Evolutionary conservation across 2,113 vertebrate species (phyloP).

Genomic region (Chitala chitala): DNA sequence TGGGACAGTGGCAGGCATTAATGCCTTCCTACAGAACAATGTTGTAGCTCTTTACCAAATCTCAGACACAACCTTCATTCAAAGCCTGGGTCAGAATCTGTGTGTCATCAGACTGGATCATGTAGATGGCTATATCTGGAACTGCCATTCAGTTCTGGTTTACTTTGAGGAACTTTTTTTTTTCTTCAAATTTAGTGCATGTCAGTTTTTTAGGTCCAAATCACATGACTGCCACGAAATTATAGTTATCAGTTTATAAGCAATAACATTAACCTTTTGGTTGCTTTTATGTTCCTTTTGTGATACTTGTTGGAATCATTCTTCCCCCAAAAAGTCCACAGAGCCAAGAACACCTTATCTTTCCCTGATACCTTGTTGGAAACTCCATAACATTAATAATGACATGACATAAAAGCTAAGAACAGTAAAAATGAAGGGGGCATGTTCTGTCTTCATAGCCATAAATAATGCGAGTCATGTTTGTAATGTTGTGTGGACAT

Average conservation of each 20-base stretch:
- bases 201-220: slow-evolving; percentile 60
- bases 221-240: slow-evolving; percentile 67
- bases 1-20: slow-evolving; percentile 65
- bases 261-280: slow-evolving; percentile 71
- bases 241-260: slow-evolving; percentile 62
- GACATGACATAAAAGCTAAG: background rate
- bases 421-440: background rate
- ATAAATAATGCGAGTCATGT: slow-evolving; percentile 33
- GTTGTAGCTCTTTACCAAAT: slow-evolving; percentile 82
- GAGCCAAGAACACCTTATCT: slow-evolving; percentile 31
- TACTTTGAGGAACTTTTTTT: slow-evolving; percentile 32
- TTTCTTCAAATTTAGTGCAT: slow-evolving; percentile 61
- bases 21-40: slow-evolving; percentile 73
- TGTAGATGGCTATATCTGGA: slow-evolving; percentile 72
- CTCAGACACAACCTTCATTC: slow-evolving; percentile 63
- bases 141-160: slow-evolving; percentile 50
- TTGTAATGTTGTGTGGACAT: slow-evolving; percentile 26
- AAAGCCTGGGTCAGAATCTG: slow-evolving; percentile 66
- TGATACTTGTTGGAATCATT: too few relatives aligned
- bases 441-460: slow-evolving; percentile 30
- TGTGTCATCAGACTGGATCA: slow-evolving; percentile 65
- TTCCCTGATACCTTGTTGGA: background rate
- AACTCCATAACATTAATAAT: background rate
- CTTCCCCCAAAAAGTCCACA: slow-evolving; percentile 27
- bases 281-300: too few relatives aligned